Percentiles rank a stretch among this genome's conserved stretches.
phyloP scores from a whole-genome alignment of 2,888 invertebrate species.

The Mermis nigrescens region DNA sequence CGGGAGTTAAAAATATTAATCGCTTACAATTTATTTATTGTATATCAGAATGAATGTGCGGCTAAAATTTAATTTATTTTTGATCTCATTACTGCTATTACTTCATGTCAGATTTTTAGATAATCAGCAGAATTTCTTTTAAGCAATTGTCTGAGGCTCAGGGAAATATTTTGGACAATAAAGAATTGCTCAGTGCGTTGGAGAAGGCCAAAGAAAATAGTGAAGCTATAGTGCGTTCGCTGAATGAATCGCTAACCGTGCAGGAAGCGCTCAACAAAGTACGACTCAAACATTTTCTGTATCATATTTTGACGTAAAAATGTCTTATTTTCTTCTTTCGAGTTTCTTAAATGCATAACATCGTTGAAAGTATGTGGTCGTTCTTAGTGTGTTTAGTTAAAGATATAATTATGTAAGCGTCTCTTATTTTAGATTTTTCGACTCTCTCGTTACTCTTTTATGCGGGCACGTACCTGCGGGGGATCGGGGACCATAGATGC shows the following conservation, averaged over 20 bases:
- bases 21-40: not conserved
- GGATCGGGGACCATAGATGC: too few species aligned
- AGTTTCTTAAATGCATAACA: constrained; percentile 6
- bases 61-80: constrained; percentile 13
- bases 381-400: too few species aligned
- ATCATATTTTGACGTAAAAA: not conserved
- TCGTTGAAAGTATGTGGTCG: too few species aligned
- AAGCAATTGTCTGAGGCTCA: constrained; percentile 49
- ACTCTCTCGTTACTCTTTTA: too few species aligned
- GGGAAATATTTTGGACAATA: constrained; percentile 67
- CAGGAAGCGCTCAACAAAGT: constrained; percentile 36
- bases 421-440: too few species aligned
- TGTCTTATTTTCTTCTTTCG: too few species aligned
- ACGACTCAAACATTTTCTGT: not conserved
- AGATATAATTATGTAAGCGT: too few species aligned
- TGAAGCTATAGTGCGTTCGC: constrained; percentile 47
- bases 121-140: constrained; percentile 10
- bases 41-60: not conserved
- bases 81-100: constrained; percentile 6
- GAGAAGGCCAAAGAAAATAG: constrained; percentile 60
- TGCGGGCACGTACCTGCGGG: too few species aligned
- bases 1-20: constrained; percentile 2
- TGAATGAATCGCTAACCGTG: constrained; percentile 48
- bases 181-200: constrained; percentile 51
- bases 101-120: not conserved